Percentiles rank a stretch among this genome's conserved stretches.
These are phyloP conservation scores for Eristalis intricaria DNA, from an alignment of 2,888 invertebrate genomes.

Conservation along the genomic window DNA sequence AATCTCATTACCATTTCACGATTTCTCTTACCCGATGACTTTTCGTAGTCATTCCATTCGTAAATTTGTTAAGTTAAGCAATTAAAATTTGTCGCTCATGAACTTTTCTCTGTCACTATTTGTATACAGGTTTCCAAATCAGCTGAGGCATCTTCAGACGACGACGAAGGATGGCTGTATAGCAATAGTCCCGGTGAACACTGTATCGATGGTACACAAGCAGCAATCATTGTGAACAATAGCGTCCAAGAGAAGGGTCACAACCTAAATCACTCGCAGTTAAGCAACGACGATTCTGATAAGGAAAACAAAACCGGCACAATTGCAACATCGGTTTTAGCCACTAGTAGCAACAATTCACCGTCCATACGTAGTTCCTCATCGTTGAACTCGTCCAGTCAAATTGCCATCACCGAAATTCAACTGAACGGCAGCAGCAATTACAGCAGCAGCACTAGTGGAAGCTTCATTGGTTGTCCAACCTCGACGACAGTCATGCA, in stretches of 20 bases:
- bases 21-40: constrained; percentile 43
- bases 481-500: constrained; percentile 74
- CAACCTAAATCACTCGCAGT: constrained; percentile 46
- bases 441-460: constrained; percentile 76
- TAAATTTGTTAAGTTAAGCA: constrained; percentile 54
- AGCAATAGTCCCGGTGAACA: constrained; percentile 46
- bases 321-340: constrained; percentile 71
- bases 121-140: constrained; percentile 79
- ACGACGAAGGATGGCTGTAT: constrained; percentile 83
- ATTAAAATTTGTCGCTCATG: constrained; percentile 45
- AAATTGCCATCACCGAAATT: constrained; percentile 71
- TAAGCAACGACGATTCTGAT: constrained; percentile 79
- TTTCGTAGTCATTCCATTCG: neutral
- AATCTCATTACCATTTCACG: constrained; percentile 63
- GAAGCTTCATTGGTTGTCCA: constrained; percentile 75
- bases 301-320: constrained; percentile 80
- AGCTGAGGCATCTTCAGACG: constrained; percentile 84
- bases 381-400: constrained; percentile 69
- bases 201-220: constrained; percentile 52
- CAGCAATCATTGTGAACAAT: constrained; percentile 75
- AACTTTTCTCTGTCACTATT: neutral
- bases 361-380: constrained; percentile 65
- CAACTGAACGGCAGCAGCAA: constrained; percentile 74
- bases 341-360: constrained; percentile 58
- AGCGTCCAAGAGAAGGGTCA: constrained; percentile 68